Evolutionary conservation across 2,113 vertebrate genomes (phyloP), one percentile per base, ranked within the genome.

Genomic region (Cinclus mexicanus): DNA sequence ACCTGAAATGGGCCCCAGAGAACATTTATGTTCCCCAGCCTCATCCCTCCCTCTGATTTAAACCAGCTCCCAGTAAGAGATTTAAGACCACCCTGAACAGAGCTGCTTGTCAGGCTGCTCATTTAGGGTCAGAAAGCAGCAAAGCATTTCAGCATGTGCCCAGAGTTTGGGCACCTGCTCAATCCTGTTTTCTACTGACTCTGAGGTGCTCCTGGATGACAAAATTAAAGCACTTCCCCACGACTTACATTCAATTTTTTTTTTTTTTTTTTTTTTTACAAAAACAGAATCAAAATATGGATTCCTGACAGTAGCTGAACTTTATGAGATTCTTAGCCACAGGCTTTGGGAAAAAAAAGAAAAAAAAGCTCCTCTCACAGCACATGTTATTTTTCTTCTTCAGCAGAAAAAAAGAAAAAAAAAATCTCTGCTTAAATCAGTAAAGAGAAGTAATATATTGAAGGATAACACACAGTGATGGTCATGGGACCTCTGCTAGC

Each of bases 1-100:
- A 75, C 81, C 9, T 0, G 3, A 79, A 56, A 80, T 53, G 92
- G 65, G 67, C 68, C 90, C 95, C 79, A 44, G 89, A 82, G 94
- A 70, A 75, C 24, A 23, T 64, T 83, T 81, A 83, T 67, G 61
- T 41, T 97, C 52, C 91, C 72, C 86, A 92, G 83, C 83, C 60
- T 93, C 86, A 95, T 92, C 93, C 79, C 79, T 89, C 60, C 61
- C 41, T 85, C 88, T 93, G 93, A 95, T 93, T 95, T 92, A 92
- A 96, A 95, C 75, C 90, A 95, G 88, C 60, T 83, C 81, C 86
- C 57, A 88, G 70, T 22, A 25, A 79, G 83, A 79, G 42, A 61
- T 85, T 90, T 92, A 22, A 93, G 92, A 97, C 92, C 91, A 94
- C 93, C 90, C 72, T 41, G 82, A 93, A 87, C 3, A 64, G 20